phyloP scores from a whole-genome alignment of 2,888 invertebrate species.

The Gandaritis pyraliata region DNA sequence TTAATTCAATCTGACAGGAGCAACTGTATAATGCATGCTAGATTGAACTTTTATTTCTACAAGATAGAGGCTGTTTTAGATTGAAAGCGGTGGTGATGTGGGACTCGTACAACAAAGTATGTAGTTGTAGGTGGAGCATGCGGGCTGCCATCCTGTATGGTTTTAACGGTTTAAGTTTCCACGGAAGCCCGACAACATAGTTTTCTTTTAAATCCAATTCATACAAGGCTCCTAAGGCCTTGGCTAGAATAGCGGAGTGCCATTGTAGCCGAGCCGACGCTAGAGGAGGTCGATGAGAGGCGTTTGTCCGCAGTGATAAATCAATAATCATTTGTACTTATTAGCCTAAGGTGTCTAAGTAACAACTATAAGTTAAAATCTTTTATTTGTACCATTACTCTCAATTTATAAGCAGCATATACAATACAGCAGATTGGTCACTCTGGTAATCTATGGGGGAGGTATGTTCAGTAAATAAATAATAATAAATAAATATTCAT shows the following conservation, averaged over 20 bases:
- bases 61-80: not conserved
- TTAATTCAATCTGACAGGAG: not conserved
- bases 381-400: no score
- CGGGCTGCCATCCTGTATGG: slow-evolving; percentile 16
- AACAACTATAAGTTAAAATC: no score
- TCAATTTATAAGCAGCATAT: no score
- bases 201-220: slow-evolving; percentile 13
- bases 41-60: not conserved
- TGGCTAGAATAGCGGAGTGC: not conserved
- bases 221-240: not conserved
- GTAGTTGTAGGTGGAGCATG: slow-evolving; percentile 3
- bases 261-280: no score
- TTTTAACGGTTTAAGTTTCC: slow-evolving; percentile 12
- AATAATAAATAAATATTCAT: no score
- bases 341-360: no score
- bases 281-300: no score
- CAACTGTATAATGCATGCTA: not conserved
- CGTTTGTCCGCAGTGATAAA: no score
- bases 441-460: no score
- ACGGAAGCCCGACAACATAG: slow-evolving; percentile 14
- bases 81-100: not conserved
- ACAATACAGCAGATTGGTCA: no score
- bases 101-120: slow-evolving; percentile 1
- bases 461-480: no score
- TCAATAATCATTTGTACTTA: no score